A percentile compares a stretch with the other conserved stretches of the same genome.
Conservation (phyloP, 2,113 vertebrate genomes). For the Vombatus ursinus region DNA sequence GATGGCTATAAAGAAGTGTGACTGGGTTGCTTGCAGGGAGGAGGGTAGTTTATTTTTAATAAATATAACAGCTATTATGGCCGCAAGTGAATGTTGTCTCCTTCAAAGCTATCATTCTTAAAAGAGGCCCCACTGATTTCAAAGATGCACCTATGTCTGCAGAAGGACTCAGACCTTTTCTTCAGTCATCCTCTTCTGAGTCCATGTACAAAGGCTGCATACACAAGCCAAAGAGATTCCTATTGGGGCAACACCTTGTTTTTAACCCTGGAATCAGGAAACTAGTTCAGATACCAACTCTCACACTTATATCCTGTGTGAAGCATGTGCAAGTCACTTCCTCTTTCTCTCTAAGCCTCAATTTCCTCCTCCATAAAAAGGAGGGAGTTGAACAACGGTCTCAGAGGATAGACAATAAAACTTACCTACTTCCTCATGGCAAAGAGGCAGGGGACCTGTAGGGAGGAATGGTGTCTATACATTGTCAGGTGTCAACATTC, state of each 20-base stretch:
- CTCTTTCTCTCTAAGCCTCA: not conserved
- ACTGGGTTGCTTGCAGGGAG: not conserved
- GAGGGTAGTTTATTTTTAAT: not conserved
- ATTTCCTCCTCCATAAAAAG: not conserved
- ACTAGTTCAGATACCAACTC: not conserved
- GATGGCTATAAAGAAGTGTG: not conserved
- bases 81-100: slow-evolving; percentile 66
- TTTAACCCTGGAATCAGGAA: not conserved
- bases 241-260: not conserved
- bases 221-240: not conserved
- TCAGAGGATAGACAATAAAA: not conserved
- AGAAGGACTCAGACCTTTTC: not conserved
- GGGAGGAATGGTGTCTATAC: not conserved
- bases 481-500: not conserved
- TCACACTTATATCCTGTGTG: not conserved
- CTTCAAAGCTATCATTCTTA: not conserved
- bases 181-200: not conserved
- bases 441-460: not conserved
- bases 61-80: not conserved
- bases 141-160: not conserved
- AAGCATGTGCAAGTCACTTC: not conserved
- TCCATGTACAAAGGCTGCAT: not conserved
- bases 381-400: not conserved
- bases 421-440: not conserved
- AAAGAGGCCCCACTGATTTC: not conserved